These are phyloP conservation scores for Pandemis corylana DNA, from an alignment of 2,888 invertebrate genomes.

Conservation along the genomic window DNA sequence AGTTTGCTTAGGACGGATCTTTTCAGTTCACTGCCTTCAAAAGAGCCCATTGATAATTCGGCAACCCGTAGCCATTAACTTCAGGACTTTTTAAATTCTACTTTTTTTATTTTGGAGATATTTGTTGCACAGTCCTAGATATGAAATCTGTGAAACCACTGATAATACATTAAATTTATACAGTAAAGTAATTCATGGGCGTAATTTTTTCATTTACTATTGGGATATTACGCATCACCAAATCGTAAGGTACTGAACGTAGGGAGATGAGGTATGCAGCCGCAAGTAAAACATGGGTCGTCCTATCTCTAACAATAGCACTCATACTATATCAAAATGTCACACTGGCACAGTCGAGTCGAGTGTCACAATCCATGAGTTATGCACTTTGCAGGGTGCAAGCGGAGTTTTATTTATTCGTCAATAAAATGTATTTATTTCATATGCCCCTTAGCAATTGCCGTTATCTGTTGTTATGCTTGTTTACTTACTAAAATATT, in stretches of 20 bases:
- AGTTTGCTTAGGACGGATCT: conserved; percentile 14
- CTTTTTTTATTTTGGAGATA: not conserved
- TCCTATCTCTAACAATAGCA: conserved; percentile 30
- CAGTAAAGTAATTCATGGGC: not conserved
- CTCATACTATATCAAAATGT: conserved; percentile 30
- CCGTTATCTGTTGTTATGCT: not conserved
- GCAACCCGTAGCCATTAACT: not conserved
- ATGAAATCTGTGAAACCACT: not conserved
- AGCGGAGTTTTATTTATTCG: conserved; percentile 34
- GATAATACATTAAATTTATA: not conserved
- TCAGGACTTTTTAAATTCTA: not conserved
- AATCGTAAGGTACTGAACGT: not conserved
- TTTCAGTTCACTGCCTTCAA: conserved; percentile 3
- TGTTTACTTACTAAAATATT: not conserved
- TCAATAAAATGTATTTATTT: conserved; percentile 32
- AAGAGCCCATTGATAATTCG: not conserved
- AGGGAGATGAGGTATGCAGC: not conserved
- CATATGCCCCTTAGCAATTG: conserved; percentile 4
- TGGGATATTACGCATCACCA: not conserved
- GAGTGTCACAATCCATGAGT: conserved; percentile 41
- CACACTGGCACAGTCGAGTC: conserved; percentile 29
- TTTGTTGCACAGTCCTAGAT: not conserved
- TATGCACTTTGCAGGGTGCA: conserved; percentile 40
- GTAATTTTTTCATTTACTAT: not conserved
- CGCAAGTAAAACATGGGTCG: conserved; percentile 23